These are phyloP conservation scores for Coreoperca whiteheadi DNA, from an alignment of 2,113 vertebrate species.

Conservation along the genomic window DNA sequence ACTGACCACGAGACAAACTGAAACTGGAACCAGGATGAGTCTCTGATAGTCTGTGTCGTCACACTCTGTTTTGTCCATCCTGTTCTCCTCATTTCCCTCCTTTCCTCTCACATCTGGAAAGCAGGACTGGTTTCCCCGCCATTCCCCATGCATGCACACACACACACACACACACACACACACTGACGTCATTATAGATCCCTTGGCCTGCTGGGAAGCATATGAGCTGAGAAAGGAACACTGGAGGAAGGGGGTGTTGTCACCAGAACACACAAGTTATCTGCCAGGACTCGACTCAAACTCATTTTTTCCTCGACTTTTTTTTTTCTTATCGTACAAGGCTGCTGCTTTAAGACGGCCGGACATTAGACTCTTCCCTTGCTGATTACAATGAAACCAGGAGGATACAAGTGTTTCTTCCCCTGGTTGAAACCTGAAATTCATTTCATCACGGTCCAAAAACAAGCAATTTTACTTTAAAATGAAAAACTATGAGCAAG, in stretches of 20 bases:
- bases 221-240: constrained; percentile 76
- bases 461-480: not conserved
- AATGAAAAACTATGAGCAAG: not conserved
- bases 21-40: not conserved
- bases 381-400: constrained; percentile 8
- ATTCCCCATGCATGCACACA: constrained; percentile 50
- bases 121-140: constrained; percentile 80
- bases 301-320: constrained; percentile 67
- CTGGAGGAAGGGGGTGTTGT: constrained; percentile 67
- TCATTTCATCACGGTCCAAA: not conserved
- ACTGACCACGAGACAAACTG: constrained; percentile 15
- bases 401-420: not conserved
- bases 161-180: constrained; percentile 43
- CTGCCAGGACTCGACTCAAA: constrained; percentile 60
- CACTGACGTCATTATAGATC: constrained; percentile 73
- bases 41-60: constrained; percentile 12
- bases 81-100: constrained; percentile 64
- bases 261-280: constrained; percentile 65
- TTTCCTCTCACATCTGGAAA: constrained; percentile 87
- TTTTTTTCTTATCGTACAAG: constrained; percentile 22
- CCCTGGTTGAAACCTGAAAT: not conserved
- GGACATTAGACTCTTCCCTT: constrained; percentile 8
- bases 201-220: constrained; percentile 79
- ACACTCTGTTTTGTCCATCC: constrained; percentile 45
- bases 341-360: not conserved